Evolutionary conservation across 2,888 invertebrate species (phyloP).

Genomic region (Buathra laborator): DNA sequence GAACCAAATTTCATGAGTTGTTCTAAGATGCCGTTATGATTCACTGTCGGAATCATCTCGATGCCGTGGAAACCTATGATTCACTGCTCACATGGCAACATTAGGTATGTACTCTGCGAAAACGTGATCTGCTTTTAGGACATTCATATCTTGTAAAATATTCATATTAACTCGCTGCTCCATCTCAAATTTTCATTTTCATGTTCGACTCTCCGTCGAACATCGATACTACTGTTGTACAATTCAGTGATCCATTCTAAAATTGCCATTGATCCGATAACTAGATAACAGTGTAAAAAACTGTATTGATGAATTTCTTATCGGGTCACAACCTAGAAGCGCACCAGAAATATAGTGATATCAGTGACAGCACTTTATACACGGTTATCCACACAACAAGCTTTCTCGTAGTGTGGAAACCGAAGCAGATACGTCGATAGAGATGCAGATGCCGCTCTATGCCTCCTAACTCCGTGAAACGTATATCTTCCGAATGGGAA

Average conservation of each 20-base stretch:
- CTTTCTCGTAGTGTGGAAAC: conserved; percentile 16
- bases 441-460: background rate
- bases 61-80: conserved; percentile 32
- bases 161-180: background rate
- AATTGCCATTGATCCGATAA: too few relatives aligned
- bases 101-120: background rate
- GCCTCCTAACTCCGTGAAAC: background rate
- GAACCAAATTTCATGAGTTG: conserved; percentile 32
- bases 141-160: background rate
- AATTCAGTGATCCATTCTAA: too few relatives aligned
- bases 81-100: conserved; percentile 24
- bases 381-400: conserved; percentile 9
- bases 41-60: conserved; percentile 7
- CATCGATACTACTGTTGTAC: too few relatives aligned
- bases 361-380: background rate
- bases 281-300: too few relatives aligned
- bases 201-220: background rate
- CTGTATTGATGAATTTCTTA: too few relatives aligned
- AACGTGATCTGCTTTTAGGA: background rate
- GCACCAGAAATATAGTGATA: background rate
- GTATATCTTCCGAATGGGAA: conserved; percentile 17
- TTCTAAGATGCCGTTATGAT: conserved; percentile 43
- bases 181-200: background rate
- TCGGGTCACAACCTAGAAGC: background rate
- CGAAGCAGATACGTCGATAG: background rate